Evolutionary conservation across 2,113 vertebrate genomes (phyloP).

Genomic region (Gymnogyps californianus): DNA sequence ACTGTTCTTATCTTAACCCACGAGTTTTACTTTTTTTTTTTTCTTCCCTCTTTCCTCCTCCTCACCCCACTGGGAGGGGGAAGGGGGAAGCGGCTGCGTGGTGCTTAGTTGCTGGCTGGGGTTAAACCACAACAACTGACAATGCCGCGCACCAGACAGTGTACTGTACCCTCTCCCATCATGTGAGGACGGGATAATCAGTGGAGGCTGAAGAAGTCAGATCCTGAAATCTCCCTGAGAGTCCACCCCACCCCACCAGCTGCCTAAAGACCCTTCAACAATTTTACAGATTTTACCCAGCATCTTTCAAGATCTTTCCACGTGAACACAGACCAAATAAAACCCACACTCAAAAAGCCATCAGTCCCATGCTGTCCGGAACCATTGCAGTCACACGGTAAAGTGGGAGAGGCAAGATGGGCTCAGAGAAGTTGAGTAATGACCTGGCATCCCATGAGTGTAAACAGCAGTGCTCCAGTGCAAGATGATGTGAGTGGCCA

Average conservation of each 20-base stretch:
- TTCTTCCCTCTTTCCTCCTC: too few relatives aligned
- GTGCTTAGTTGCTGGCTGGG: too few relatives aligned
- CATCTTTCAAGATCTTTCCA: not conserved
- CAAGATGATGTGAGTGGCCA: not conserved
- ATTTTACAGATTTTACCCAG: not conserved
- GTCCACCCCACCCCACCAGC: not conserved
- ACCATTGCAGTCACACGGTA: not conserved
- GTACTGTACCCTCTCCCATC: not conserved
- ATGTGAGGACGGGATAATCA: not conserved
- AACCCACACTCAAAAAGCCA: not conserved
- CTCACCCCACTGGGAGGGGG: too few relatives aligned
- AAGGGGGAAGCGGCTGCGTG: too few relatives aligned
- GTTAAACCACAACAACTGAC: too few relatives aligned
- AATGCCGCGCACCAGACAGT: not conserved
- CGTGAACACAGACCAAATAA: not conserved
- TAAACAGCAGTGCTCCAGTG: not conserved
- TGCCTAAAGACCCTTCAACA: not conserved
- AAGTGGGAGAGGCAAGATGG: not conserved
- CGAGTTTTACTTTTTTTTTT: too few relatives aligned
- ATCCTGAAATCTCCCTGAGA: not conserved
- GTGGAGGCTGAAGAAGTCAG: not conserved
- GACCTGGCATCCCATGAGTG: not conserved
- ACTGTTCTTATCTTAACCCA: too few relatives aligned
- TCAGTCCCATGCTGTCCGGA: not conserved
- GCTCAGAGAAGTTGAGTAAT: not conserved